Percentiles rank a stretch among this genome's conserved stretches.
These are phyloP conservation scores for Phylloscopus trochiloides DNA, from an alignment of 2,113 vertebrate species.

Conservation along the genomic window DNA sequence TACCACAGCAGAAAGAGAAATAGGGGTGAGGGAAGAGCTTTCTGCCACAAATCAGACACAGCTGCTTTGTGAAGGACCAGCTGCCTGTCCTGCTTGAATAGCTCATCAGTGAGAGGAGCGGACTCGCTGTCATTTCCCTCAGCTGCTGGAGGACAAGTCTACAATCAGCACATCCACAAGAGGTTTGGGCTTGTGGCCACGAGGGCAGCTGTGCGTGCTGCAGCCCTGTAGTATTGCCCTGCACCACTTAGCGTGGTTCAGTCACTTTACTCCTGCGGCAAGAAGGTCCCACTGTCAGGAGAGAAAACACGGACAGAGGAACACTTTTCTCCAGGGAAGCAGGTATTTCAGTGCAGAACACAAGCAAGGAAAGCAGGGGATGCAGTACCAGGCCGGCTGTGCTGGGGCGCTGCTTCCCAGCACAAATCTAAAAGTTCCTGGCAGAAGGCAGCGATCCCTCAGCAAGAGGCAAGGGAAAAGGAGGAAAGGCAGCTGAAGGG, in stretches of 20 bases:
- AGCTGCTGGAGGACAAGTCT: not conserved
- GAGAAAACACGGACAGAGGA: not conserved
- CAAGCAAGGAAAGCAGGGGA: not conserved
- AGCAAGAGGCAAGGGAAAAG: not conserved
- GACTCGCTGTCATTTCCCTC: accelerated
- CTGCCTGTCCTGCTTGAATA: not conserved
- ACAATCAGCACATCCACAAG: accelerated
- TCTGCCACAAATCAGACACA: not conserved
- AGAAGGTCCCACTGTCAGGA: not conserved
- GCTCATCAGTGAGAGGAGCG: not conserved
- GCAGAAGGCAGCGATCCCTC: not conserved
- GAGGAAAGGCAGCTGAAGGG: constrained; percentile 1
- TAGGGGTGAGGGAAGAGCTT: not conserved
- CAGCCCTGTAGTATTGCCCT: not conserved
- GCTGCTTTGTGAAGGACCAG: not conserved
- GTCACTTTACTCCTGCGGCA: not conserved
- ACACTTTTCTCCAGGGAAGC: no score
- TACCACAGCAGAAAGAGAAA: not conserved
- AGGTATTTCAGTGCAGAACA: no score
- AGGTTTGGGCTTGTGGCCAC: not conserved
- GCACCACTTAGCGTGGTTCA: not conserved
- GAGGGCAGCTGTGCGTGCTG: not conserved
- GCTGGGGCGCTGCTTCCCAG: constrained; percentile 11
- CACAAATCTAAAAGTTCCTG: not conserved
- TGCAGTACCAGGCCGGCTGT: not conserved